phyloP scores from a whole-genome alignment of 2,113 vertebrate species.

The Periophthalmodon schlosseri region DNA sequence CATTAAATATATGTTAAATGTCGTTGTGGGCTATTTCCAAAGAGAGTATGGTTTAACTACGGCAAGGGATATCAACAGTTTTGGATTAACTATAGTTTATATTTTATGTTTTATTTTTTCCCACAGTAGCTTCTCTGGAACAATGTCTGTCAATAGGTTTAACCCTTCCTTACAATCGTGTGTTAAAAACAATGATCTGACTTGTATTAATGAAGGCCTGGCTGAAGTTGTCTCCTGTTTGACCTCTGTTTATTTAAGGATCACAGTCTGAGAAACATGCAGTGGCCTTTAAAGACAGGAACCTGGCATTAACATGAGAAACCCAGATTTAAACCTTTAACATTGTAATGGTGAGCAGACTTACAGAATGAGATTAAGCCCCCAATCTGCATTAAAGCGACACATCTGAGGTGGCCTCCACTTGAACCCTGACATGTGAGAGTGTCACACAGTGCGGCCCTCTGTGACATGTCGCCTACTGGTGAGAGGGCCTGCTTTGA shows the following conservation, averaged over 20 bases:
- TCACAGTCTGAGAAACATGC: slow-evolving; percentile 58
- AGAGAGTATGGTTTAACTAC: no score
- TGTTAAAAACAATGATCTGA: background rate
- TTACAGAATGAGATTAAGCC: slow-evolving; percentile 77
- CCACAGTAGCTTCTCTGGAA: no score
- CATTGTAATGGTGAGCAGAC: slow-evolving; percentile 78
- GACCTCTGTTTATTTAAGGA: slow-evolving; percentile 65
- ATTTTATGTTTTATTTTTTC: no score
- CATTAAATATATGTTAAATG: no score
- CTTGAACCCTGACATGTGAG: slow-evolving; percentile 80
- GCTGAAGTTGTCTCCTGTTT: slow-evolving; percentile 22
- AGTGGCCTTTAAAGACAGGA: slow-evolving; percentile 50
- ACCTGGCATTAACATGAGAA: slow-evolving; percentile 73
- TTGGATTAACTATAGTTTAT: no score
- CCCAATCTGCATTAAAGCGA: slow-evolving; percentile 76
- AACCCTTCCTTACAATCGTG: background rate
- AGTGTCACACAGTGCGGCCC: slow-evolving; percentile 72
- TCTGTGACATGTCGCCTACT: slow-evolving; percentile 76
- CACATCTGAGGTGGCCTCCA: slow-evolving; percentile 75
- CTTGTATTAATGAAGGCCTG: slow-evolving; percentile 13
- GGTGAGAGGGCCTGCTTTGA: slow-evolving; percentile 73
- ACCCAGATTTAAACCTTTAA: slow-evolving; percentile 75
- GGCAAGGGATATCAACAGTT: no score
- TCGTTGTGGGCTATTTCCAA: no score
- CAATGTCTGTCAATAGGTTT: background rate